Conservation (phyloP, 2,797 vertebrate species). For the Myotis vivesi region DNA sequence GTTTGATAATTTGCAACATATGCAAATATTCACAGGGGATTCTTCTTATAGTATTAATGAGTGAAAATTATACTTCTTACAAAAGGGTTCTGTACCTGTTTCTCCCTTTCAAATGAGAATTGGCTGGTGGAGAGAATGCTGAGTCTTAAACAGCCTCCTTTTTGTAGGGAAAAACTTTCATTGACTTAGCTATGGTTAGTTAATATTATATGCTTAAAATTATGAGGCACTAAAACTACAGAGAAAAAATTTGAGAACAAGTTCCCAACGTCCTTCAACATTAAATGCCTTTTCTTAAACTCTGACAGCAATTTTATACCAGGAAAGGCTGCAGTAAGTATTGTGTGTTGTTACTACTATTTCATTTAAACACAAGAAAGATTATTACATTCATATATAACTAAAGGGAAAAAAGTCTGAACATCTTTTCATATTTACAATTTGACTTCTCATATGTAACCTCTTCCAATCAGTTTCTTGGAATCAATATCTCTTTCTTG, state of each 20-base stretch:
- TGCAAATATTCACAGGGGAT: background rate
- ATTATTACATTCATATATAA: background rate
- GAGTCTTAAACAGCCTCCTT: background rate
- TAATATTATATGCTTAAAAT: background rate
- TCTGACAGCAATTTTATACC: background rate
- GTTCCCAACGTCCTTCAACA: background rate
- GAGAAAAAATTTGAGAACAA: background rate
- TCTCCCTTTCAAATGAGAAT: background rate
- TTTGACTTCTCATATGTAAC: background rate
- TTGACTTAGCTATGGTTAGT: background rate
- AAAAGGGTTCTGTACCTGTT: background rate
- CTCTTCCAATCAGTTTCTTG: background rate
- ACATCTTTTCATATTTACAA: background rate
- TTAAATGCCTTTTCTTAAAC: slow-evolving; percentile 4
- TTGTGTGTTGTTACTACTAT: background rate
- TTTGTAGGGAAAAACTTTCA: background rate
- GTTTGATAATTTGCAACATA: background rate
- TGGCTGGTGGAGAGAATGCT: background rate
- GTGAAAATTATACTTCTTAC: background rate
- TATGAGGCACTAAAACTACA: background rate
- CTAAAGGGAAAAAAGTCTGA: background rate
- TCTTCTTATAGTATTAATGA: background rate
- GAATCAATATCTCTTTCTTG: background rate
- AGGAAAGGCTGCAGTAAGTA: background rate
- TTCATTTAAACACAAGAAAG: background rate